Evolutionary conservation across 2,888 invertebrate species (phyloP).

Genomic region (Lutraria lutraria): DNA sequence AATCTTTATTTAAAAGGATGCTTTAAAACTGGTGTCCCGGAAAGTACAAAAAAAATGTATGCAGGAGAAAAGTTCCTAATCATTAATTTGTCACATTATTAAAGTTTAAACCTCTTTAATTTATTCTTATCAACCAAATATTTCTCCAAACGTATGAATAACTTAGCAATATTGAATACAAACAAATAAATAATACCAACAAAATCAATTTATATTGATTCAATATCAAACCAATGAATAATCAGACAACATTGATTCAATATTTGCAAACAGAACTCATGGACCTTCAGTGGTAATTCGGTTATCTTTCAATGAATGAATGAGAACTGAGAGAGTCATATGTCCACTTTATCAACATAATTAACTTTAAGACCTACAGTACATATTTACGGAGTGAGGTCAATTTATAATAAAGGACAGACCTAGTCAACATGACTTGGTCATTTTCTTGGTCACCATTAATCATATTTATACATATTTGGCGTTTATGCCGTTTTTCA

Average conservation of each 20-base stretch:
- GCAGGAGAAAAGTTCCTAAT: too few species aligned
- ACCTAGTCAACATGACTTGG: background rate
- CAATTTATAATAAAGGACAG: background rate
- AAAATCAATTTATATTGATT: background rate
- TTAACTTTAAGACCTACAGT: background rate
- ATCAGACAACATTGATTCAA: background rate
- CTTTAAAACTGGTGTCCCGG: too few species aligned
- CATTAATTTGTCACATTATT: too few species aligned
- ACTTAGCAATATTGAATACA: conserved; percentile 6
- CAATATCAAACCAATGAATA: background rate
- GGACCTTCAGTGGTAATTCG: background rate
- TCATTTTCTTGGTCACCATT: background rate
- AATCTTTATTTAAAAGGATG: too few species aligned
- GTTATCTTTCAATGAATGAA: conserved; percentile 12
- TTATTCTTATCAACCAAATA: background rate
- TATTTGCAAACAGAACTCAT: background rate
- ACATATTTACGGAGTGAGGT: background rate
- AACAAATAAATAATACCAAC: background rate
- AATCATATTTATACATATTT: too few species aligned
- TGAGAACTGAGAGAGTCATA: background rate
- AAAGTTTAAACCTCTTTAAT: background rate
- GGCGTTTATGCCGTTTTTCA: too few species aligned
- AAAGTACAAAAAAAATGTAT: too few species aligned
- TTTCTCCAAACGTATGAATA: background rate
- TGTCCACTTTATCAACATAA: conserved; percentile 7